Conservation (phyloP, 2,113 vertebrate genomes). For the Pipa parva region DNA sequence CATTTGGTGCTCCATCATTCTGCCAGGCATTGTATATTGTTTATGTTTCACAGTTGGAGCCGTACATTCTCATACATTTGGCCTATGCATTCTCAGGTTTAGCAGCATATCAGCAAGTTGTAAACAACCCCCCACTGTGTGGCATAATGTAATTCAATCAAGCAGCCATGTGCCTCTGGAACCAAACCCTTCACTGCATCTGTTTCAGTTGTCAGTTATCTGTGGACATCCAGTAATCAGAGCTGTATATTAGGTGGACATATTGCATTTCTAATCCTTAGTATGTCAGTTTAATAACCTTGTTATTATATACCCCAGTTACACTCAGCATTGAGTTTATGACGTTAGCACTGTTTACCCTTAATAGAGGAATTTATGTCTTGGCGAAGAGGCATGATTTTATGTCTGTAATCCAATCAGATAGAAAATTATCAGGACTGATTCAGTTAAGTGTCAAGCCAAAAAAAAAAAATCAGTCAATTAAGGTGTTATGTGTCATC, state of each 20-base stretch:
- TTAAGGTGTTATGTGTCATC: slow-evolving; percentile 47
- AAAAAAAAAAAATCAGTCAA: slow-evolving; percentile 37
- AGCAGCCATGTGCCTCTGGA: slow-evolving; percentile 1
- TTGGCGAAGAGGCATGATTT: neutral
- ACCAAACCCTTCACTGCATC: neutral
- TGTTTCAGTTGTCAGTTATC: slow-evolving; percentile 7
- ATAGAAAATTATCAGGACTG: slow-evolving; percentile 18
- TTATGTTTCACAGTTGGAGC: slow-evolving; percentile 25
- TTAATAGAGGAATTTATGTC: neutral
- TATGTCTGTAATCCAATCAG: neutral
- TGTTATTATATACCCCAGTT: too few species aligned
- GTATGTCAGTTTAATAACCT: too few species aligned
- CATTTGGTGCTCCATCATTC: slow-evolving; percentile 1
- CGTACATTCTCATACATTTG: slow-evolving; percentile 34
- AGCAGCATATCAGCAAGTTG: slow-evolving; percentile 9
- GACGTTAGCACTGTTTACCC: neutral
- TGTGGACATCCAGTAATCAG: neutral
- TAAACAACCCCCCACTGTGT: slow-evolving; percentile 21
- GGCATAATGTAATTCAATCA: slow-evolving; percentile 29
- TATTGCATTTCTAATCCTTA: neutral
- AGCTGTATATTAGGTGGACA: neutral
- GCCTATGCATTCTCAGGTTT: slow-evolving; percentile 28
- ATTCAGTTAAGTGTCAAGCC: slow-evolving; percentile 26
- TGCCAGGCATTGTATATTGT: slow-evolving; percentile 24
- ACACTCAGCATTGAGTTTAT: too few species aligned